Base-by-base conservation (phyloP, 1,140 invertebrate genomes). In the Helicoverpa zea region DNA sequence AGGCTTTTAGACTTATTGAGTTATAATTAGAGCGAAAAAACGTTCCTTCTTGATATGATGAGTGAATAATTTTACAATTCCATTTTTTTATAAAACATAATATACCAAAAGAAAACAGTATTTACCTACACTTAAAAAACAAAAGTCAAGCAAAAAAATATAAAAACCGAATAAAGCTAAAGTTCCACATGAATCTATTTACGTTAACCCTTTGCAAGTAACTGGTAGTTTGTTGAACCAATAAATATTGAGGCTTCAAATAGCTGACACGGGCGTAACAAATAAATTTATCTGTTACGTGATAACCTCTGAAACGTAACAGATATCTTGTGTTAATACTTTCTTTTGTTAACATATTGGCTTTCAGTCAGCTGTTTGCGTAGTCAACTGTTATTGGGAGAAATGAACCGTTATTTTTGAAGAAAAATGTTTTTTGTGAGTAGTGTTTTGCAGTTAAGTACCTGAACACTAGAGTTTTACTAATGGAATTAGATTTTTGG, bases 261-360 rank as follows among this genome's bases (percentile, higher is more conserved):
- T 30, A 72, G 68, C 68, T 72, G 49, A 72, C 68, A 52, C 49
- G 66, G 56, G 47, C 9, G 64, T 16, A 54, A 30, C 49, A 54
- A 72, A 54, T 30, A 72, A 54, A 72, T 72, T 72, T 72, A 54
- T 54, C 30, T n/a, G 9, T 30, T 12, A 72, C 68, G 68, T 72
- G 68, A 72, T 72, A 54, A 49, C 52, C 68, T 54, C 54, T 72
- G 52, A 54, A 72, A 52, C 9, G 10, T 23, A 3, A 52, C 66
- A 68, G 43, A 68, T 51, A 51, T 49, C 16, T 66, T 70, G 18
- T 52, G 14, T 52, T 70, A 14, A 52, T 49, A 52, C 5, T 52
- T 29, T 70, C 66, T 70, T 30, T 70, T 70, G 18, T 30, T 52
- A 52, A 52, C 52, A 13, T 52, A 12, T n/a, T 29, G 14, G 66